Evolutionary conservation across 2,797 vertebrate species (phyloP), one percentile per base, ranked within the genome.

Genomic region (Microctenopoma steveboyesi): DNA sequence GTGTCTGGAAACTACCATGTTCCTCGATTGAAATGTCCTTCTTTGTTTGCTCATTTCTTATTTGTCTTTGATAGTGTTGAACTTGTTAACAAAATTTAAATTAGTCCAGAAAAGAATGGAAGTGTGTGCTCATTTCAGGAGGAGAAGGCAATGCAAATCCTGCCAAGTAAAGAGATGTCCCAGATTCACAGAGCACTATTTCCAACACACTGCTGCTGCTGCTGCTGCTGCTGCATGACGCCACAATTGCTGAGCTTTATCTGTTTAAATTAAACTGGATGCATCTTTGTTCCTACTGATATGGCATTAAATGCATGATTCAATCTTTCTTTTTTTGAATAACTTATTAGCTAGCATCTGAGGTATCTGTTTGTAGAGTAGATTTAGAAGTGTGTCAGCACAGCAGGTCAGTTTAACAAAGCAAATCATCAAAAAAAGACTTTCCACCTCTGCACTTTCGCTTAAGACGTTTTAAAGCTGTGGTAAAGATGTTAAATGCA

Each of bases 111-210:
- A 64, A 83, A 72, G 45, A 80, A 82, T 43, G 57, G 71, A 82
- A 76, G 59, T 64, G 58, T 64, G 58, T 74, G 60, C 79, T 81
- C 65, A 35, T 87, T 85, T 85, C 71, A 81, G 69, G 58, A 71
- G 56, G 78, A 47, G 59, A 76, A 68, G 45, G 66, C 14, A 13
- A 76, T 74, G 76, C 71, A 89, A 83, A 86, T 82, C 63, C 68
- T 82, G 81, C 69, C 80, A 89, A 86, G 83, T 86, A 86, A 72
- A 61, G 84, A 84, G 79, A 84, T 88, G 91, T 72, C 90, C 90
- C 78, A 91, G 88, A 90, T 92, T 91, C 77, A 63, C 50, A 13
- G 25, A 71, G 68, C 40, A 53, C 48, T 43, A 46, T 80, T 84
- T 85, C 58, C 18, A 84, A 75, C 62, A 57, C 35, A 0, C 0